These are phyloP conservation scores for Odontophorus gujanensis DNA, from an alignment of 2,113 vertebrate genomes.

Conservation along the genomic window DNA sequence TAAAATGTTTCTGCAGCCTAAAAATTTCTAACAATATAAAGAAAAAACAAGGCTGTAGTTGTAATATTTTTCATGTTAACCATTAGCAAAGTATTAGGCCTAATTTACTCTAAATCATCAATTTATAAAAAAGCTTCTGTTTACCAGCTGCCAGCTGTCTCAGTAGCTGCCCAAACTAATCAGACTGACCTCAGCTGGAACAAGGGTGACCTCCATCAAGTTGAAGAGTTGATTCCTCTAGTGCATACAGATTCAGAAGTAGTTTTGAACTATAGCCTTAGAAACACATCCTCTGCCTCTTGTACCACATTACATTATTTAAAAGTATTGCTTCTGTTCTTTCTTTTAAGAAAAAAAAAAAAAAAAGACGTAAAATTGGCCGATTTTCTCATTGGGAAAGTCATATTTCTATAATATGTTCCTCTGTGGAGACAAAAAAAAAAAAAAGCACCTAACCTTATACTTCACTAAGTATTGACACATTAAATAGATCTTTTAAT, in stretches of 20 bases:
- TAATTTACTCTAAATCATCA: conserved; percentile 27
- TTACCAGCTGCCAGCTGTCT: conserved; percentile 63
- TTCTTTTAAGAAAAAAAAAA: neutral
- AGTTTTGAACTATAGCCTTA: conserved; percentile 36
- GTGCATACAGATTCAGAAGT: neutral
- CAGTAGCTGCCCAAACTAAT: conserved; percentile 50
- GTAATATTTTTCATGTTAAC: neutral
- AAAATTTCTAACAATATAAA: neutral
- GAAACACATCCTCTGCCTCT: neutral
- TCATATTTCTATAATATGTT: neutral
- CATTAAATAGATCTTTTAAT: neutral
- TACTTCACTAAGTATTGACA: neutral
- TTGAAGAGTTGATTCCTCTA: conserved; percentile 2
- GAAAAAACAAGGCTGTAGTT: neutral
- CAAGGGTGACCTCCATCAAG: conserved; percentile 37
- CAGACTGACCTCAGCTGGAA: conserved; percentile 54
- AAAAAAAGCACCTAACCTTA: neutral
- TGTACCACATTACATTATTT: neutral
- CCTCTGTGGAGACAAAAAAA: neutral
- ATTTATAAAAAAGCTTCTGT: conserved; percentile 41
- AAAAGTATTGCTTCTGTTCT: neutral
- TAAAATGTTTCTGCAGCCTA: neutral
- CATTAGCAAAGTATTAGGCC: neutral
- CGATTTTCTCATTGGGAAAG: neutral
- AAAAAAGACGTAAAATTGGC: neutral